phyloP scores from a whole-genome alignment of 2,888 invertebrate species.

The Aproaerema taeniolella region DNA sequence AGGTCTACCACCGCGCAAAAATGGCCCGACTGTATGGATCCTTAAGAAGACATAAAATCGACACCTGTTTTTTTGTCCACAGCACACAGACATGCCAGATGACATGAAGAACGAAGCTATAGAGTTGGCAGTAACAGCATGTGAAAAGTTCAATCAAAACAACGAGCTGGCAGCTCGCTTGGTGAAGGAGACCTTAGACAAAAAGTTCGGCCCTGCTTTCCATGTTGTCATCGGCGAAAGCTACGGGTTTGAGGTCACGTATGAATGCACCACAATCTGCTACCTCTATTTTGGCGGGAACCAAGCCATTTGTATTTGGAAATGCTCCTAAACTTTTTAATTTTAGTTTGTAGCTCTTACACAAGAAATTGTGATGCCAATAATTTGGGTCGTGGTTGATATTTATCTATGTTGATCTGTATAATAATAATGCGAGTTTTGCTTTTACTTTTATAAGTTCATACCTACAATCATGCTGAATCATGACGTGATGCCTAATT shows the following conservation, averaged over 20 bases:
- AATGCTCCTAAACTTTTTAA: slow-evolving; percentile 80
- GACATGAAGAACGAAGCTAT: slow-evolving; percentile 94
- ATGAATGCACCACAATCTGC: slow-evolving; percentile 91
- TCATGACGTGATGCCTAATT: too few relatives aligned
- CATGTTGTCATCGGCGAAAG: slow-evolving; percentile 98
- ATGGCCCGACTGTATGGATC: too few relatives aligned
- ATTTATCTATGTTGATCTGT: too few relatives aligned
- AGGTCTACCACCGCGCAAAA: too few relatives aligned
- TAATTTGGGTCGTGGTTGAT: too few relatives aligned
- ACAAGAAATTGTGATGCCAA: too few relatives aligned
- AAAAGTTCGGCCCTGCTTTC: slow-evolving; percentile 96
- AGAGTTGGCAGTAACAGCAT: slow-evolving; percentile 94
- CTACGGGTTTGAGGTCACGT: slow-evolving; percentile 94
- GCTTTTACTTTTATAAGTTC: too few relatives aligned
- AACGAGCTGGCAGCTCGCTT: slow-evolving; percentile 94
- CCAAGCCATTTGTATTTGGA: slow-evolving; percentile 92
- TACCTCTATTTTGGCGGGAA: slow-evolving; percentile 96
- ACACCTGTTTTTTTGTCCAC: too few relatives aligned
- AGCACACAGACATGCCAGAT: slow-evolving; percentile 96
- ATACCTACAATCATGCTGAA: too few relatives aligned
- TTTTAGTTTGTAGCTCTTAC: neutral
- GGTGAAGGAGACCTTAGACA: slow-evolving; percentile 97
- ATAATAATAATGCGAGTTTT: too few relatives aligned
- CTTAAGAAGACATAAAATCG: too few relatives aligned
- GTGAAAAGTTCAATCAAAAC: slow-evolving; percentile 92